phyloP scores from a whole-genome alignment of 2,888 invertebrate genomes.

The Tuberolachnus salignus region DNA sequence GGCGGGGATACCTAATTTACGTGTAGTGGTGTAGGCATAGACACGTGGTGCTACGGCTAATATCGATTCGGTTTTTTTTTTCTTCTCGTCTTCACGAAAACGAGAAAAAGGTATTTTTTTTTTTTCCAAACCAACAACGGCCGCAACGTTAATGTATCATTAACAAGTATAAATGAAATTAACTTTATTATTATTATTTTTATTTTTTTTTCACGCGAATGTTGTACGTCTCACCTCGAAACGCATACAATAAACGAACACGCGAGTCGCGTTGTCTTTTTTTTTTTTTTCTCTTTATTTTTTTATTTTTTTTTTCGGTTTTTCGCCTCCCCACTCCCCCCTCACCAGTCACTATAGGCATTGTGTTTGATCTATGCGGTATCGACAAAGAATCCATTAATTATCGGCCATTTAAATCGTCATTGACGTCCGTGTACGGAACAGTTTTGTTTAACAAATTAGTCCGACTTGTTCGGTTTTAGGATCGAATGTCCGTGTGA shows the following conservation, averaged over 20 bases:
- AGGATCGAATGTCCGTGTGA: neutral
- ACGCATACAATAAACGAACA: neutral
- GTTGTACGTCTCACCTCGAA: no score
- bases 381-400: neutral
- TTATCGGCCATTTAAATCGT: constrained; percentile 1
- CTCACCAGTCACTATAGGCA: neutral
- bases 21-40: neutral
- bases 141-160: no score
- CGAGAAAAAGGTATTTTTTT: no score
- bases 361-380: neutral
- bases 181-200: neutral
- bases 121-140: no score
- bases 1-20: neutral
- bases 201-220: neutral
- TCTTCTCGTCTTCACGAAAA: no score
- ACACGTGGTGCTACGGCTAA: neutral
- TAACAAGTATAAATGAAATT: no score
- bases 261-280: neutral
- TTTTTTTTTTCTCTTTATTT: neutral
- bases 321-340: neutral
- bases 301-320: neutral
- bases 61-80: neutral
- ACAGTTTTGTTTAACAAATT: constrained; percentile 7
- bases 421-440: neutral
- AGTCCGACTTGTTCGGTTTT: constrained; percentile 7